Percentiles rank a stretch among this genome's conserved stretches.
Conservation (phyloP, 2,113 vertebrate species). For the Chauna torquata region DNA sequence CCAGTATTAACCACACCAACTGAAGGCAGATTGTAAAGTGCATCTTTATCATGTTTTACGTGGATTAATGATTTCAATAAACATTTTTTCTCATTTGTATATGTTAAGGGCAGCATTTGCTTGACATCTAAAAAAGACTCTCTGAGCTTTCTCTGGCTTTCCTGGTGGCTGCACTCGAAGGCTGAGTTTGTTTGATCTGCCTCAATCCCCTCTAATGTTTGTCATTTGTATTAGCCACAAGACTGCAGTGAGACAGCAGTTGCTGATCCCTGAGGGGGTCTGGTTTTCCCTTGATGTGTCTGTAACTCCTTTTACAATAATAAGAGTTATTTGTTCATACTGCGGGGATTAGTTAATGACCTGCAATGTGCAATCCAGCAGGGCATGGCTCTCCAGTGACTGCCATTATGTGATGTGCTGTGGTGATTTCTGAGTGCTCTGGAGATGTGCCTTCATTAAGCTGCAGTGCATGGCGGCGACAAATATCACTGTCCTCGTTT, state of each 20-base stretch:
- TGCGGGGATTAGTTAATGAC: constrained; percentile 24
- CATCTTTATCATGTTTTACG: background rate
- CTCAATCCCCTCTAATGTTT: background rate
- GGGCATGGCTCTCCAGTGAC: background rate
- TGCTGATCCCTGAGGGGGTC: constrained; percentile 23
- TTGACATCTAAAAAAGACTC: background rate
- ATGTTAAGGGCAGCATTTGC: background rate
- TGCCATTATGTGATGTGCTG: background rate
- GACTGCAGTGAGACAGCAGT: background rate
- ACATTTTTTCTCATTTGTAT: constrained; percentile 8
- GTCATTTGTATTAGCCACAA: background rate
- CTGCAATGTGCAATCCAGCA: accelerated
- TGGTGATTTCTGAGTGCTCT: background rate
- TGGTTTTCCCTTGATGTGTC: constrained; percentile 14
- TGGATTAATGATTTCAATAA: constrained; percentile 32
- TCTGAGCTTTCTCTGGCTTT: background rate
- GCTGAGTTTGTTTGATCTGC: background rate
- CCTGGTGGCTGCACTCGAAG: background rate
- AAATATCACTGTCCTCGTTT: background rate
- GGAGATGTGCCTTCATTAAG: background rate
- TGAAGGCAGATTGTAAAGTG: background rate
- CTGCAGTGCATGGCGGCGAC: accelerated
- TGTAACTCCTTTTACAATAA: background rate
- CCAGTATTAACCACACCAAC: background rate
- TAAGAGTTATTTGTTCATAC: background rate